A percentile compares a stretch with the other conserved stretches of the same genome.
phyloP scores from a whole-genome alignment of 64 coral and sea anemone genomes.

The Montipora cactus region DNA sequence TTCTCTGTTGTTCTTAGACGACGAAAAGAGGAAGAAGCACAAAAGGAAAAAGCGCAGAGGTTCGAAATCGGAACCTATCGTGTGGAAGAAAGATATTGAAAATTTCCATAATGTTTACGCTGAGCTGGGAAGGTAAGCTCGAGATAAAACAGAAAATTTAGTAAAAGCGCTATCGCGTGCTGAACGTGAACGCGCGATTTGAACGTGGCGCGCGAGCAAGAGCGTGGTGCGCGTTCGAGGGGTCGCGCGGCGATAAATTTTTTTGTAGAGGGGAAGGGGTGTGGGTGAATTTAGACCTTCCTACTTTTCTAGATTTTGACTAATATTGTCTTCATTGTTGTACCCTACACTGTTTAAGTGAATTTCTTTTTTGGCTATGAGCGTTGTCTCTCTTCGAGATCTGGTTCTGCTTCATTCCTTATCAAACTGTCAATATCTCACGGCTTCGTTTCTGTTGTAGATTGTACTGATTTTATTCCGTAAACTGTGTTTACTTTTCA shows the following conservation, averaged over 20 bases:
- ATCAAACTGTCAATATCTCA: too few species aligned
- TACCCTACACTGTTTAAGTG: neutral
- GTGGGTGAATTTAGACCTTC: too few species aligned
- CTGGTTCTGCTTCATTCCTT: neutral
- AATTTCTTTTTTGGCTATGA: neutral
- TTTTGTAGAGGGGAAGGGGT: too few species aligned
- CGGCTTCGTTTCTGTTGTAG: too few species aligned
- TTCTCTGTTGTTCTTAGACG: slow-evolving; percentile 25
- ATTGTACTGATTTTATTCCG: too few species aligned
- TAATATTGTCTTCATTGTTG: neutral
- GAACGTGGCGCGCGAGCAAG: too few species aligned
- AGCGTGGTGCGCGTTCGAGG: neutral
- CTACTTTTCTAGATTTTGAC: neutral
- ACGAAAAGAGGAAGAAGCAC: slow-evolving; percentile 37
- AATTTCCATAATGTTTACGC: slow-evolving; percentile 91
- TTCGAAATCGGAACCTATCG: slow-evolving; percentile 25
- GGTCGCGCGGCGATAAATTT: neutral
- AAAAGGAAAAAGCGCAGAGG: slow-evolving; percentile 8
- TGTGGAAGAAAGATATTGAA: slow-evolving; percentile 93
- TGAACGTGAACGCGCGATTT: too few species aligned
- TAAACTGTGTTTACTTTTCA: slow-evolving; percentile 6
- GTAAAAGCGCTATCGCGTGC: too few species aligned
- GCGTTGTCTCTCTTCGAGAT: neutral
- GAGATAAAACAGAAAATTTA: too few species aligned
- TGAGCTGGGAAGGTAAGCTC: slow-evolving; percentile 94